Evolutionary conservation across 2,797 vertebrate species (phyloP).

Genomic region (Sebastes minor): DNA sequence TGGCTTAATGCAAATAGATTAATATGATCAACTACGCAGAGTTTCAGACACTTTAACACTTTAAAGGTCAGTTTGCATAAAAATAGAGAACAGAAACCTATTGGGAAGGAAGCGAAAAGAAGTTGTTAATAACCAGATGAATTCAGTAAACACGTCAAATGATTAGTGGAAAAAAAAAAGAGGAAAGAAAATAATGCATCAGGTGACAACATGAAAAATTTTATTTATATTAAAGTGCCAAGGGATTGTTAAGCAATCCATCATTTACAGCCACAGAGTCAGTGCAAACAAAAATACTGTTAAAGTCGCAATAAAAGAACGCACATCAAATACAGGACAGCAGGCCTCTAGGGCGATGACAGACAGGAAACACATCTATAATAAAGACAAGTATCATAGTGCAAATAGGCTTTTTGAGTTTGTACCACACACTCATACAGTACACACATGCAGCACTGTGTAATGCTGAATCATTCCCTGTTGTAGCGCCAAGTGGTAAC

Average conservation of each 20-base stretch:
- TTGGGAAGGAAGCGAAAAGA: constrained; percentile 43
- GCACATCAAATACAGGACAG: not conserved
- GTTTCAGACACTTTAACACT: not conserved
- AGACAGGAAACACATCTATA: not conserved
- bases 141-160: constrained; percentile 1
- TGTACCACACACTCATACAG: not conserved
- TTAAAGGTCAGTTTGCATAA: not conserved
- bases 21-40: not conserved
- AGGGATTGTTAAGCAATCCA: not conserved
- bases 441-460: not conserved
- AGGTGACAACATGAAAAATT: not conserved
- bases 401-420: constrained; percentile 27
- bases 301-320: not conserved
- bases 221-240: not conserved
- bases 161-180: not conserved
- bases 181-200: not conserved
- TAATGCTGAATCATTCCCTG: not conserved
- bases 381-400: not conserved
- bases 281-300: not conserved
- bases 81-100: constrained; percentile 62
- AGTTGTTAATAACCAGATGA: not conserved
- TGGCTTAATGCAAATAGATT: not conserved
- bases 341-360: not conserved
- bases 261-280: not conserved
- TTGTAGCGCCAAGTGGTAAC: not conserved